phyloP scores from a whole-genome alignment of 2,797 vertebrate species.

The Ctenosaura bakeri region DNA sequence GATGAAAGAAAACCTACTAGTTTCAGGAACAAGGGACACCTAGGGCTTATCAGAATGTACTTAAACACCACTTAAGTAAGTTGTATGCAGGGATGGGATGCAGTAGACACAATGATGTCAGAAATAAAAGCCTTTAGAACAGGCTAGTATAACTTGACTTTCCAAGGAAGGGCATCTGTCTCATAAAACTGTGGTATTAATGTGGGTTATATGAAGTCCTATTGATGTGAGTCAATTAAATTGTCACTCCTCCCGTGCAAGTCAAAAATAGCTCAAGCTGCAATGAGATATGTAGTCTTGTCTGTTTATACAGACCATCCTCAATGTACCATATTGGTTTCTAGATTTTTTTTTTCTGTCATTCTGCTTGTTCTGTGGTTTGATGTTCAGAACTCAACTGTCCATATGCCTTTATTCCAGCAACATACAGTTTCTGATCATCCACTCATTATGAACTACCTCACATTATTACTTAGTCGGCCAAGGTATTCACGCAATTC shows the following conservation, averaged over 20 bases:
- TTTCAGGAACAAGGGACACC: conserved; percentile 66
- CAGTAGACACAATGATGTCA: conserved; percentile 56
- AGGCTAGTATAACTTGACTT: conserved; percentile 84
- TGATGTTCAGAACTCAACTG: conserved; percentile 61
- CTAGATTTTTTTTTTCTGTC: conserved; percentile 63
- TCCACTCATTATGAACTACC: conserved; percentile 85
- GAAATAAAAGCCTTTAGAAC: conserved; percentile 85
- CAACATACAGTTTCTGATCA: background rate
- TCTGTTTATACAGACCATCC: conserved; percentile 74
- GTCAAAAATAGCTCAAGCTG: conserved; percentile 79
- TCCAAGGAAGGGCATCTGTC: conserved; percentile 84
- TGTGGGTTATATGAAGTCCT: conserved; percentile 81
- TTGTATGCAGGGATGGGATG: conserved; percentile 57
- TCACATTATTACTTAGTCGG: conserved; percentile 90
- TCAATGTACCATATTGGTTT: conserved; percentile 72
- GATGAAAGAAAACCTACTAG: conserved; percentile 73
- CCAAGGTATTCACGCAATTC: conserved; percentile 95
- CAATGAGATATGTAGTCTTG: conserved; percentile 76
- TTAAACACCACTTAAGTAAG: conserved; percentile 71
- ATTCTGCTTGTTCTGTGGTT: conserved; percentile 58
- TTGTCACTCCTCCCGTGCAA: conserved; percentile 79
- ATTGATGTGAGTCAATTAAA: conserved; percentile 81
- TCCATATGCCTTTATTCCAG: conserved; percentile 55
- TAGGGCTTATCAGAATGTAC: conserved; percentile 70
- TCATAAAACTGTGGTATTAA: conserved; percentile 83